Evolutionary conservation across 2,113 vertebrate species (phyloP), one percentile per base, ranked within the genome.

Genomic region (Bos indicus): DNA sequence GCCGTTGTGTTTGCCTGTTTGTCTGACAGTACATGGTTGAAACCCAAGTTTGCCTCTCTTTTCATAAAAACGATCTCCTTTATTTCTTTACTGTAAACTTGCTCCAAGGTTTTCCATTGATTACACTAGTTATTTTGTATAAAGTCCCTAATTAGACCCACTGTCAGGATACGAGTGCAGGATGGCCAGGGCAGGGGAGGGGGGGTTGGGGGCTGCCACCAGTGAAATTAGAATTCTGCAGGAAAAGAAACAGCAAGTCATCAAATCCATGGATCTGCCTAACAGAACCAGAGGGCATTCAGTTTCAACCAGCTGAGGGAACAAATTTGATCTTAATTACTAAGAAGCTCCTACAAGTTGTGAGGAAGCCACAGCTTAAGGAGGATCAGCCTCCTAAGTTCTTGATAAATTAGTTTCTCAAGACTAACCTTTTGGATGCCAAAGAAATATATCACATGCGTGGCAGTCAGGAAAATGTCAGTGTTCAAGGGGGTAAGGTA

Each of bases 251-350:
- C 30, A 56, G 81, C 95, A 51, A 93, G 93, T 96, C 95, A 93
- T 80, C 94, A 98, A 88, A 98, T 84, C 87, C 78, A 94, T 13
- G 4, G 87, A 96, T 93, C 95, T 97, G 80, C 92, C 87, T 96
- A 78, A 97, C 80, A 97, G 96, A 98, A 98, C 98, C 36, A 87
- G 95, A 97, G 96, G 87, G 87, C 82, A 81, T 88, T 94, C 83
- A 48, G 33, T 92, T 97, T 96, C 96, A 95, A 94, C 93, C 82
- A 57, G 93, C 67, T 78, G 25, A 95, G 97, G 98, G 94, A 62
- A 94, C 98, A 91, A 98, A 96, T 95, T 96, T 90, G 95, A 91
- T 90, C 97, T 97, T 98, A 98, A 98, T 98, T 97, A 98, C 97
- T 92, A 94, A 93, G 86, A 98, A 62, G 89, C 94, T 97, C 95